phyloP scores from a whole-genome alignment of 2,113 vertebrate species.

The Zosterops japonicus region DNA sequence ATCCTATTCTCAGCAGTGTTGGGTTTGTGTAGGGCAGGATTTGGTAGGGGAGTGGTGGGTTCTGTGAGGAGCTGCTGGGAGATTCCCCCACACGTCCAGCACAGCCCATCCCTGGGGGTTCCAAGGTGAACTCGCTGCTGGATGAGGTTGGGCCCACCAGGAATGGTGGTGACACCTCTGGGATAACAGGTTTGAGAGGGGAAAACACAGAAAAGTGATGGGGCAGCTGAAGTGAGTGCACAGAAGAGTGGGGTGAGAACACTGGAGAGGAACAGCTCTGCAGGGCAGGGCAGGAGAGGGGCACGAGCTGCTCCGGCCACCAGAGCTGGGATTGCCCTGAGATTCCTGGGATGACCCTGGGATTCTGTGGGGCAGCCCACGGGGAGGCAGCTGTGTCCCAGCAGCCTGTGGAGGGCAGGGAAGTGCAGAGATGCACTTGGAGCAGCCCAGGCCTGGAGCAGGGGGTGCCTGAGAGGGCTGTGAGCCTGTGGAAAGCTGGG shows the following conservation, averaged over 20 bases:
- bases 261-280: neutral
- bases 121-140: neutral
- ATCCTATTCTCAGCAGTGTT: rapidly evolving
- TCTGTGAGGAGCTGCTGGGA: neutral
- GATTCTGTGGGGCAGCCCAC: neutral
- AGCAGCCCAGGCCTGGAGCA: neutral
- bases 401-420: neutral
- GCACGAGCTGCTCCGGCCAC: neutral
- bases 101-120: neutral
- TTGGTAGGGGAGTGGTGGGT: neutral
- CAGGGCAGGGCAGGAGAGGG: neutral
- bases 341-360: neutral
- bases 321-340: neutral
- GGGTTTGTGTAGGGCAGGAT: neutral
- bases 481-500: neutral
- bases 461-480: neutral
- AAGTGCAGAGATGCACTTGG: neutral
- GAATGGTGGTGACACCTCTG: neutral
- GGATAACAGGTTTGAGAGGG: neutral
- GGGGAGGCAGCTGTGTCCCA: neutral
- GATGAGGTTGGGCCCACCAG: neutral
- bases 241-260: neutral
- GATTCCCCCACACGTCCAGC: rapidly evolving
- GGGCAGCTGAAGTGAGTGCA: neutral
- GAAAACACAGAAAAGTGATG: neutral